A percentile compares a stretch with the other conserved stretches of the same genome.
These are phyloP conservation scores for Trichonephila clavipes DNA, from an alignment of 1,140 invertebrate species.

Conservation along the genomic window DNA sequence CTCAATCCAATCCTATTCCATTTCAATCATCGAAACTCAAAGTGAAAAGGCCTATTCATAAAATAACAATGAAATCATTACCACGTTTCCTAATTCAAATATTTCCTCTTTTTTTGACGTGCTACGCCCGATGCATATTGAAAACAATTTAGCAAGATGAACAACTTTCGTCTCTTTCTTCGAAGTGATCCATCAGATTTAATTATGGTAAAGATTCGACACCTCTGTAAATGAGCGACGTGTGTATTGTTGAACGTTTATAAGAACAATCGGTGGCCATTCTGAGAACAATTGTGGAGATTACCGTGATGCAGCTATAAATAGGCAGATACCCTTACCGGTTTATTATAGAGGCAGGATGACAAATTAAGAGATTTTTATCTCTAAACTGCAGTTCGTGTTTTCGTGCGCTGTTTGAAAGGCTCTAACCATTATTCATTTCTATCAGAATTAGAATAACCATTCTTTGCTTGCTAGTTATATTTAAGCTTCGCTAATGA, in stretches of 20 bases:
- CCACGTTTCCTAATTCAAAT: no score
- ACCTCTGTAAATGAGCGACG: neutral
- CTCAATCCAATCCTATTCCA: no score
- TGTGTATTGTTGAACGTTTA: neutral
- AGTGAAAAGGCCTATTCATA: no score
- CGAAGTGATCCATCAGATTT: neutral
- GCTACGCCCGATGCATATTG: neutral
- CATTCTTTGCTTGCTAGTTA: no score
- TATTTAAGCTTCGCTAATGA: no score
- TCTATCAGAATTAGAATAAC: neutral
- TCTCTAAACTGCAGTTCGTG: neutral
- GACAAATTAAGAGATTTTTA: neutral
- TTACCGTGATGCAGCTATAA: neutral
- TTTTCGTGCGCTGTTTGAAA: neutral
- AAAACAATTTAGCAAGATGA: neutral
- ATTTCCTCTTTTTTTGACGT: no score
- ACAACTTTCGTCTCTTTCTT: neutral
- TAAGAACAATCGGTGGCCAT: neutral
- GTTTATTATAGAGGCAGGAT: neutral
- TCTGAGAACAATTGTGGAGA: neutral
- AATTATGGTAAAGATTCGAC: slow-evolving; percentile 4
- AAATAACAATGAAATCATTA: no score
- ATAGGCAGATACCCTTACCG: neutral
- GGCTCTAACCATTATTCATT: neutral
- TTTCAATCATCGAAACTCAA: no score